A percentile compares a stretch with the other conserved stretches of the same genome.
Conservation (phyloP, 2,888 invertebrate species). For the Phorcus lineatus region DNA sequence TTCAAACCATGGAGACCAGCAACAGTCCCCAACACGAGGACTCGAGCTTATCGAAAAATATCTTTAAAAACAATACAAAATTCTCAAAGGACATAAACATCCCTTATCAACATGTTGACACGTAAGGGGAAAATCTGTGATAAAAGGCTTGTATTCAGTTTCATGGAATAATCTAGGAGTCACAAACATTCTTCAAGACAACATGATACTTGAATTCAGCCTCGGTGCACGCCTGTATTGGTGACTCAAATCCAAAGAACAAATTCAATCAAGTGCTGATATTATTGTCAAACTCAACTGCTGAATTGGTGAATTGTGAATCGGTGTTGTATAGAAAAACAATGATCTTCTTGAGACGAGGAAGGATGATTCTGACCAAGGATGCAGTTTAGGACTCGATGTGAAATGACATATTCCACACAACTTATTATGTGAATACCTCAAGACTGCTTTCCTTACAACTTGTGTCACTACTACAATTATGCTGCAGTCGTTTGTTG, state of each 20-base stretch:
- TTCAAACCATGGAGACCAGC: slow-evolving; percentile 48
- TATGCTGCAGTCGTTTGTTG: background rate
- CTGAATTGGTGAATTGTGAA: background rate
- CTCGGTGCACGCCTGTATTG: background rate
- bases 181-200: no score
- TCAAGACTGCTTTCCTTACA: background rate
- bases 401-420: background rate
- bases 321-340: background rate
- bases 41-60: slow-evolving; percentile 46
- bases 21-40: slow-evolving; percentile 44
- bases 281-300: background rate
- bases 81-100: slow-evolving; percentile 44
- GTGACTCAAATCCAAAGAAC: background rate
- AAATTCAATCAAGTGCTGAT: background rate
- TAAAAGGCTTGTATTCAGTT: background rate
- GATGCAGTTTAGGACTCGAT: background rate
- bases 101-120: slow-evolving; percentile 54
- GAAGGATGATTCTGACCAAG: background rate
- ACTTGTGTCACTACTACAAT: background rate
- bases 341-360: background rate
- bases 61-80: slow-evolving; percentile 48
- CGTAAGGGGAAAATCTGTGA: slow-evolving; percentile 27
- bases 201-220: no score
- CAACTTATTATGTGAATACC: slow-evolving; percentile 6
- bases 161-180: no score